A percentile compares a stretch with the other conserved stretches of the same genome.
Evolutionary conservation across 92 coral and sea anemone species (phyloP).

Genomic region (Epizoanthus fatuus): DNA sequence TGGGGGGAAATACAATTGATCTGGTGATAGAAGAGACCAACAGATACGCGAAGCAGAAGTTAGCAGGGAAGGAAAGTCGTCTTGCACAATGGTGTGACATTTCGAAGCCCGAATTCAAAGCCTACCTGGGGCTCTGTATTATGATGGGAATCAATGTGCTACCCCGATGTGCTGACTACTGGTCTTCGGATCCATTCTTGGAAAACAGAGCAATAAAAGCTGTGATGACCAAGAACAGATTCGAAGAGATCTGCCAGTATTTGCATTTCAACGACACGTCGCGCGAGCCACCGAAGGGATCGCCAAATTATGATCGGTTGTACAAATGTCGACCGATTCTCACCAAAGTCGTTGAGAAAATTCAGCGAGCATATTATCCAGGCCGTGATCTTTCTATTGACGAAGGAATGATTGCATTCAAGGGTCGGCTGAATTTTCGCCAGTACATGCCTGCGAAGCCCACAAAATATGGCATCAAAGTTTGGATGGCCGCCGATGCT

Average conservation of each 20-base stretch:
- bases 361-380: conserved; percentile 21
- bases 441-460: conserved; percentile 54
- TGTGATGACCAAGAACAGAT: background rate
- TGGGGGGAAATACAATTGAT: background rate
- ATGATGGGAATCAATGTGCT: conserved; percentile 2
- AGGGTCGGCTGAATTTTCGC: conserved; percentile 33
- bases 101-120: background rate
- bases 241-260: background rate
- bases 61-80: background rate
- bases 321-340: conserved; percentile 4
- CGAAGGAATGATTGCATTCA: conserved; percentile 62
- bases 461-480: conserved; percentile 38
- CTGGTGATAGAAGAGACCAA: background rate
- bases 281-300: no score
- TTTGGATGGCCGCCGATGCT: conserved; percentile 54
- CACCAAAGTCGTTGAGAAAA: conserved; percentile 4
- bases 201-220: background rate
- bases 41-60: background rate
- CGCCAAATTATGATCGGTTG: background rate
- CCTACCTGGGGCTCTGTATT: background rate
- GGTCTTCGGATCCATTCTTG: no score
- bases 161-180: background rate
- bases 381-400: conserved; percentile 4
- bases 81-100: no score
- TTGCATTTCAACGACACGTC: no score